A percentile compares a stretch with the other conserved stretches of the same genome.
phyloP scores from a whole-genome alignment of 2,113 vertebrate genomes.

The Syngnathus typhle region DNA sequence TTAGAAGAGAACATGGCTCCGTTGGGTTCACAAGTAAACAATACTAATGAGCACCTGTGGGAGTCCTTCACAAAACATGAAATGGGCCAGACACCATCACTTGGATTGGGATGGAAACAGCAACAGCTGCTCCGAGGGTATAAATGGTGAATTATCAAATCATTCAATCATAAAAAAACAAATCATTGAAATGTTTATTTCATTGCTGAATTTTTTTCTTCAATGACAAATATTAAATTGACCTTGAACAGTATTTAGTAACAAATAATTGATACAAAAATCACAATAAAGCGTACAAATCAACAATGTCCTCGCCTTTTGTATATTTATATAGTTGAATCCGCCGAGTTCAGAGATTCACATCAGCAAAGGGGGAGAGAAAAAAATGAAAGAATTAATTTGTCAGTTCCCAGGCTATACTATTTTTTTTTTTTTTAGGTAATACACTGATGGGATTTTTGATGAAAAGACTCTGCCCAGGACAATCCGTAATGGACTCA shows the following conservation, averaged over 20 bases:
- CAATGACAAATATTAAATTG: not conserved
- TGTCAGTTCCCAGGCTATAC: conserved; percentile 46
- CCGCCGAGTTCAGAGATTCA: conserved; percentile 34
- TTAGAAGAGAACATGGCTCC: conserved; percentile 47
- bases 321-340: conserved; percentile 15
- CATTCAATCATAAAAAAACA: conserved; percentile 18
- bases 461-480: conserved; percentile 52
- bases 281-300: conserved; percentile 7
- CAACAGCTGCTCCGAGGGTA: conserved; percentile 3
- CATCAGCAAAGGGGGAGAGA: conserved; percentile 15
- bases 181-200: conserved; percentile 8
- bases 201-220: not conserved
- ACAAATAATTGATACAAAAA: conserved; percentile 5
- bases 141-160: conserved; percentile 21
- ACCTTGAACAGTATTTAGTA: not conserved
- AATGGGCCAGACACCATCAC: conserved; percentile 38
- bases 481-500: conserved; percentile 51
- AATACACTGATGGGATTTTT: conserved; percentile 64
- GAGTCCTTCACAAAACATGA: conserved; percentile 49
- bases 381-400: conserved; percentile 44
- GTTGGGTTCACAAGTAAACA: conserved; percentile 51
- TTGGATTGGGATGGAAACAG: conserved; percentile 13
- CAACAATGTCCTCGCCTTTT: not conserved
- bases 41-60: conserved; percentile 61
- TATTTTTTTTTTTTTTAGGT: conserved; percentile 30